These are phyloP conservation scores for Paelopatides confundens DNA, from an alignment of 53 echinoderm and acorn worm species.

Conservation along the genomic window DNA sequence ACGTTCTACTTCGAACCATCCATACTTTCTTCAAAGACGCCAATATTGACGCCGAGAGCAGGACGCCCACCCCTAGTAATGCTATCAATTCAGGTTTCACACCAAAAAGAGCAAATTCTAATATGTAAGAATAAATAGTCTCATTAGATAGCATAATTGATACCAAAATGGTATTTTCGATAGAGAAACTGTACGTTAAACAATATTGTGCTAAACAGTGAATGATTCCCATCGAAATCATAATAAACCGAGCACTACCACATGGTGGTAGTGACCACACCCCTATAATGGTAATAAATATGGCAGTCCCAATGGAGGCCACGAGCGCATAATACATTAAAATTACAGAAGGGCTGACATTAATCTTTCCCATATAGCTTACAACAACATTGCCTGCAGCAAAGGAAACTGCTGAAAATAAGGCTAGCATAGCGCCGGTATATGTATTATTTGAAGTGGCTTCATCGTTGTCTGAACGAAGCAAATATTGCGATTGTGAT, in stretches of 20 bases:
- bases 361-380: neutral
- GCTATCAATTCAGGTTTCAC: neutral
- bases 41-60: neutral
- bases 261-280: neutral
- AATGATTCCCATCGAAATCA: neutral
- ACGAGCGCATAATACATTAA: neutral
- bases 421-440: neutral
- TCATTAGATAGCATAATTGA: neutral
- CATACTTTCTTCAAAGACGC: neutral
- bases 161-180: neutral
- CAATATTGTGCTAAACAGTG: neutral
- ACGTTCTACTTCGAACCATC: neutral
- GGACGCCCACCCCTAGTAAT: neutral
- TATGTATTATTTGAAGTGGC: neutral
- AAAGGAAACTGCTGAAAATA: neutral
- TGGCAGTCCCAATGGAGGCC: neutral
- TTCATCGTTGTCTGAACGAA: neutral
- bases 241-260: neutral
- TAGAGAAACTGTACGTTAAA: neutral
- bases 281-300: neutral
- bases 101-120: neutral
- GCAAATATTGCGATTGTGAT: slow-evolving; percentile 2
- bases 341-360: neutral
- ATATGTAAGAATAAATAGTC: neutral
- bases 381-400: neutral